phyloP scores from a whole-genome alignment of 1,140 invertebrate species.

The Plutomurus gul region DNA sequence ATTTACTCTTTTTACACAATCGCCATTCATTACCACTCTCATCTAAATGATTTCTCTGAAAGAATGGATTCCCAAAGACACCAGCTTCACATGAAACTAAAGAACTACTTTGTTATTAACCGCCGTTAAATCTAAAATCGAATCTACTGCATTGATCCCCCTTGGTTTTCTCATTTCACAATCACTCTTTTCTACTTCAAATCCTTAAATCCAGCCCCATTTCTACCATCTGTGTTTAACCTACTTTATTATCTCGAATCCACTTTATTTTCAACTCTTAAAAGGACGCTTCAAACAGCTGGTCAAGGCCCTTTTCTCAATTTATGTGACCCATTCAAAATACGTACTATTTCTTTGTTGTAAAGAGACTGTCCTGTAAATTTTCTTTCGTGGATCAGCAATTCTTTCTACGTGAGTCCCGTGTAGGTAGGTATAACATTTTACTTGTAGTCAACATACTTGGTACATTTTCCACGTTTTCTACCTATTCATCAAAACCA shows the following conservation, averaged over 20 bases:
- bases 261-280: slow-evolving; percentile 7
- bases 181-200: background rate
- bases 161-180: background rate
- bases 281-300: slow-evolving; percentile 5
- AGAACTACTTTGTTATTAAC: background rate
- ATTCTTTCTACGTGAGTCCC: too few relatives aligned
- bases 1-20: background rate
- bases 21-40: background rate
- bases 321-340: slow-evolving; percentile 7
- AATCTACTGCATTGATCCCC: slow-evolving; percentile 4
- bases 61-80: background rate
- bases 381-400: too few relatives aligned
- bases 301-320: slow-evolving; percentile 5
- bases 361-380: too few relatives aligned
- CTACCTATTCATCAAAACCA: too few relatives aligned
- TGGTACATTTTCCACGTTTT: too few relatives aligned
- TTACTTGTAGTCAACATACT: too few relatives aligned
- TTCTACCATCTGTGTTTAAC: slow-evolving; percentile 12
- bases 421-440: too few relatives aligned
- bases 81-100: slow-evolving; percentile 7
- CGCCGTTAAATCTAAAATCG: slow-evolving; percentile 17
- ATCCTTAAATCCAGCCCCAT: background rate
- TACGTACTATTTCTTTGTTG: background rate
- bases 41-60: slow-evolving; percentile 1
- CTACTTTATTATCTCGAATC: background rate